phyloP scores from a whole-genome alignment of 2,797 vertebrate genomes.

The Orestias chungarensis region DNA sequence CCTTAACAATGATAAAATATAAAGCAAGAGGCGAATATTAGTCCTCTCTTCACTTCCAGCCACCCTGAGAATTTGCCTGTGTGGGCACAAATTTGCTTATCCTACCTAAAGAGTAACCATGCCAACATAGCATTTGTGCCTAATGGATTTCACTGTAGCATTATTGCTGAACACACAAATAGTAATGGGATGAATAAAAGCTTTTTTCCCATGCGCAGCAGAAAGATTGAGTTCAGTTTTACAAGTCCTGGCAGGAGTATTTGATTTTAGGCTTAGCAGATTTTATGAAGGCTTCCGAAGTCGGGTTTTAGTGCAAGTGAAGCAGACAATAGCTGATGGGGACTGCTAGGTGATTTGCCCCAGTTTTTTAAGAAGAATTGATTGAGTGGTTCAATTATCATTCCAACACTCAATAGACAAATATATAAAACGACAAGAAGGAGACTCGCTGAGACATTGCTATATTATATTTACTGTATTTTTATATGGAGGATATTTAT shows the following conservation, averaged over 20 bases:
- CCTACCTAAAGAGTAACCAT: conserved; percentile 70
- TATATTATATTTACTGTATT: neutral
- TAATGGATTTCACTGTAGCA: conserved; percentile 76
- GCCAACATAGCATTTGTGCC: conserved; percentile 75
- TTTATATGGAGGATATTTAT: neutral
- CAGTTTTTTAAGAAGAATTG: conserved; percentile 3
- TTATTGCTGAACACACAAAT: conserved; percentile 77
- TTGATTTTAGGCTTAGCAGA: conserved; percentile 40
- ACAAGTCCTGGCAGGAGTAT: conserved; percentile 47
- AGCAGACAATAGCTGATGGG: neutral
- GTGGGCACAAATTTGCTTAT: conserved; percentile 74
- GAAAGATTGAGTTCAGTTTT: conserved; percentile 58
- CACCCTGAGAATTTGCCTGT: conserved; percentile 66
- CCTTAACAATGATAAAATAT: conserved; percentile 39
- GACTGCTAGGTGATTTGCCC: neutral
- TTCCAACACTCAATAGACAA: neutral
- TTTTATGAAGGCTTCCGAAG: conserved; percentile 31
- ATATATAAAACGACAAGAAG: neutral
- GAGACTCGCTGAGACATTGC: neutral
- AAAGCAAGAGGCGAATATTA: conserved; percentile 45
- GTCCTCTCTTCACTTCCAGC: conserved; percentile 64
- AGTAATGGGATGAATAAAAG: conserved; percentile 60
- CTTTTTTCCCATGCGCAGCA: conserved; percentile 54
- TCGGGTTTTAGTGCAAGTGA: conserved; percentile 22
- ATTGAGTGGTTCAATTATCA: neutral